Conservation (phyloP, 2,888 invertebrate species). For the Stenolophus ochropezus region DNA sequence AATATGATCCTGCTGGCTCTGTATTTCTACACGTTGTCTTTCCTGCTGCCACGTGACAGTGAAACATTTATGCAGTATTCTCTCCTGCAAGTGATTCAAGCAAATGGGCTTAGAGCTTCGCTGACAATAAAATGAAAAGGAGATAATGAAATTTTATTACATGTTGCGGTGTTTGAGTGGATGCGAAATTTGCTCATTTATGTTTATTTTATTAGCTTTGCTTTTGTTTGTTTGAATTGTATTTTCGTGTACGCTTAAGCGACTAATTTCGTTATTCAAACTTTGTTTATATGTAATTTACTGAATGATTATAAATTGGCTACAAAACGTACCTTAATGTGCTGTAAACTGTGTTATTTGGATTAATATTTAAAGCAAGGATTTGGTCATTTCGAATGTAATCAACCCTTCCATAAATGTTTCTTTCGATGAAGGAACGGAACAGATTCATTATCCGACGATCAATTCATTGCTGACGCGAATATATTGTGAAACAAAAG, state of each 20-base stretch:
- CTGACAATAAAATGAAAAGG: slow-evolving; percentile 28
- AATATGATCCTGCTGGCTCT: too few relatives aligned
- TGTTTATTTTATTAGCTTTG: slow-evolving; percentile 32
- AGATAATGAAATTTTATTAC: slow-evolving; percentile 44
- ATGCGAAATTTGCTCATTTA: slow-evolving; percentile 29
- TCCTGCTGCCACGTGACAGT: neutral
- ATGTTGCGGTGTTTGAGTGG: slow-evolving; percentile 31
- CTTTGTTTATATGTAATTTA: slow-evolving; percentile 32
- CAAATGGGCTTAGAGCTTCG: slow-evolving; percentile 28
- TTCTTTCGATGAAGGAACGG: too few relatives aligned
- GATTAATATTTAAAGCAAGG: neutral
- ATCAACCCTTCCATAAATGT: too few relatives aligned
- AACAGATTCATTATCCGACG: too few relatives aligned
- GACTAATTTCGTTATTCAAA: slow-evolving; percentile 30
- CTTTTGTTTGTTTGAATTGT: slow-evolving; percentile 31
- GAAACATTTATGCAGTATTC: slow-evolving; percentile 32
- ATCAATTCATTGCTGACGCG: too few relatives aligned
- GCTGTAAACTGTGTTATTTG: neutral
- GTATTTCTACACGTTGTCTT: too few relatives aligned
- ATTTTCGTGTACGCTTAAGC: slow-evolving; percentile 29
- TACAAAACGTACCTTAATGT: neutral
- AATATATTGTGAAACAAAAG: too few relatives aligned
- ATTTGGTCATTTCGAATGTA: neutral
- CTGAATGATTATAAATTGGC: slow-evolving; percentile 2
- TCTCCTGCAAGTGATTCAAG: neutral